A percentile compares a stretch with the other conserved stretches of the same genome.
phyloP scores from a whole-genome alignment of 1,140 invertebrate genomes.

The Temnothorax curvispinosus region DNA sequence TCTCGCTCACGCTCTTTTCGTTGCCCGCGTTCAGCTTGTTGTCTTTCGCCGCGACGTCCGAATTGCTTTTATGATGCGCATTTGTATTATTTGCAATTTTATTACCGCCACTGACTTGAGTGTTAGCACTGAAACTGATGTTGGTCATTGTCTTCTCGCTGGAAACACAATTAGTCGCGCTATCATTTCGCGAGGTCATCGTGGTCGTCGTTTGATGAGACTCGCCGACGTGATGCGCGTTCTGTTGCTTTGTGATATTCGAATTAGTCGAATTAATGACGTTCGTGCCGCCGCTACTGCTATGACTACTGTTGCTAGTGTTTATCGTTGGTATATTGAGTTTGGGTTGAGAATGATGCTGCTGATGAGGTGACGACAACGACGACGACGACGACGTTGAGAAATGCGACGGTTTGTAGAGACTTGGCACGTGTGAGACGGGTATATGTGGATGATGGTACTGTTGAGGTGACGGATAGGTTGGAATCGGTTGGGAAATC shows the following conservation, averaged over 20 bases:
- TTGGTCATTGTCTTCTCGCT: constrained; percentile 61
- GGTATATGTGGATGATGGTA: constrained; percentile 79
- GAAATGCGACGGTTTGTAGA: constrained; percentile 80
- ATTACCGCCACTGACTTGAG: constrained; percentile 54
- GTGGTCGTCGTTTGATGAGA: constrained; percentile 18
- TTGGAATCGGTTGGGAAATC: constrained; percentile 63
- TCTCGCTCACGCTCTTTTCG: constrained; percentile 66
- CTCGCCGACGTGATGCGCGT: constrained; percentile 55
- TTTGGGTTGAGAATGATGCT: constrained; percentile 71
- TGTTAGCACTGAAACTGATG: constrained; percentile 67
- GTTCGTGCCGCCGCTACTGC: constrained; percentile 15
- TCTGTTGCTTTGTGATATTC: constrained; percentile 59
- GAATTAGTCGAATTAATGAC: constrained; percentile 35
- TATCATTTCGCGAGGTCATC: constrained; percentile 39
- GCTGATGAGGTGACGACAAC: constrained; percentile 57
- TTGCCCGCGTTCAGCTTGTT: constrained; percentile 65
- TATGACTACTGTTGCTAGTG: constrained; percentile 42
- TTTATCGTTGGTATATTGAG: constrained; percentile 58
- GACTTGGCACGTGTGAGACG: constrained; percentile 77
- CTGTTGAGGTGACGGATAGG: constrained; percentile 70
- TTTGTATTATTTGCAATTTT: constrained; percentile 63
- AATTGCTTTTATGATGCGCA: constrained; percentile 65
- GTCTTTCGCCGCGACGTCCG: constrained; percentile 65
- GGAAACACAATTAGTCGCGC: constrained; percentile 33
- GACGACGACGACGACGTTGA: constrained; percentile 43